Evolutionary conservation across 2,888 invertebrate genomes (phyloP), one percentile per base, ranked within the genome.

Genomic region (Margaritifera margaritifera): DNA sequence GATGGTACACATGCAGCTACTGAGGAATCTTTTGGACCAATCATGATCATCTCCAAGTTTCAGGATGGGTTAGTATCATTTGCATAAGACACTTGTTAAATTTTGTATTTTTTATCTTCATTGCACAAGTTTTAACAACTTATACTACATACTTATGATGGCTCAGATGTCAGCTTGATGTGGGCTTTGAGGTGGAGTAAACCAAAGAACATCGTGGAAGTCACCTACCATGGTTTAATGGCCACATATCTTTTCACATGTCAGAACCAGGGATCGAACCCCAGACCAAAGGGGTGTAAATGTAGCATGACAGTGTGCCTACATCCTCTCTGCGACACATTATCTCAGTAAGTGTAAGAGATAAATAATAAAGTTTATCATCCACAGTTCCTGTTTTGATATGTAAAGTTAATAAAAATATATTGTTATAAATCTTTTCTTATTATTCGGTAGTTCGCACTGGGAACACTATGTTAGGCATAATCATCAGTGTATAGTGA

Each of bases 1-100:
- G 98, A 99, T 87, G 91, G 95, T 82, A 98, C 96, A 95, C 95
- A 91, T 89, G 93, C 98, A 72, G 97, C 98, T 0, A 93, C 93
- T 84, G 98, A 99, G 87, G 98, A 99, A 90, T 97, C 97, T 0
- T 99, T 99, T 87, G 98, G 98, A 0, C 98, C 98, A 0, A 94
- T 99, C 71, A 99, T 98, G 98, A 94, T 98, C 74, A 94, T 99
- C 77, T 96, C 96, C 74, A 95, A 94, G 87, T 99, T 99, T 89
- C 93, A 91, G 91, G 93, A 94, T 92, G 91, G 93, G 93, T 93
- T 73, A 79, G 89, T 77, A n/a, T 27, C 31, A 42, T 51, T 69
- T 53, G 19, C 25, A 52, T 25, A 15, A 52, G 31, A 42, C 4
- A 8, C 52, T 52, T 20, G n/a, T 22, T 24, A 50, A 51, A n/a